Percentiles rank a stretch among this genome's conserved stretches.
Conservation (phyloP, 2,888 invertebrate genomes). For the Cerastoderma edule region DNA sequence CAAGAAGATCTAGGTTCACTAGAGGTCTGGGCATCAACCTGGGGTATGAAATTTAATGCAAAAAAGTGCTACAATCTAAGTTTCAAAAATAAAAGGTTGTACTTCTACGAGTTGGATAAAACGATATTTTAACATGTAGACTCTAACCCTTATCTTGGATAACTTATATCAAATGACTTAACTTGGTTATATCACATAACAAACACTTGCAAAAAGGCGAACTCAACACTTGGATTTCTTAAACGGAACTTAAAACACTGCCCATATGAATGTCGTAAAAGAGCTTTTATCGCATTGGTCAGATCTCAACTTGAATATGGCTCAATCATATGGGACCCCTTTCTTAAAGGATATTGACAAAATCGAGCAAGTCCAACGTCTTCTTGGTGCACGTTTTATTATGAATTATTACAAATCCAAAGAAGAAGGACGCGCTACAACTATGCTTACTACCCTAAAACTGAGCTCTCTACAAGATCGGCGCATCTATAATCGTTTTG, state of each 20-base stretch:
- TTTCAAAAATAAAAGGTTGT: background rate
- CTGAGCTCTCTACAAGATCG: too few relatives aligned
- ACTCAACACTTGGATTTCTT: too few relatives aligned
- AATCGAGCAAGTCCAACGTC: background rate
- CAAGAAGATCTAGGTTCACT: background rate
- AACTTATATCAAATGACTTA: constrained; percentile 4
- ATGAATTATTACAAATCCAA: too few relatives aligned
- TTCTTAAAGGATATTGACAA: background rate
- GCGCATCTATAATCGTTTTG: too few relatives aligned
- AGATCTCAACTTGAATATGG: too few relatives aligned
- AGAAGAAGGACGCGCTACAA: too few relatives aligned
- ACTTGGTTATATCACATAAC: background rate
- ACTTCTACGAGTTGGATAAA: background rate
- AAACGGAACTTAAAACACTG: background rate
- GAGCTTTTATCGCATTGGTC: too few relatives aligned
- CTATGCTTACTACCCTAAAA: too few relatives aligned
- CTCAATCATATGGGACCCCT: too few relatives aligned
- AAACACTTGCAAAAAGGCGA: too few relatives aligned
- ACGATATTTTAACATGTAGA: background rate
- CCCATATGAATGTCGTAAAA: background rate
- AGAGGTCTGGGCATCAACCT: too few relatives aligned
- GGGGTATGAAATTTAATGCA: constrained; percentile 13
- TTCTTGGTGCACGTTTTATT: background rate
- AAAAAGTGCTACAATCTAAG: background rate
- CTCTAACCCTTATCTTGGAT: constrained; percentile 6